These are phyloP conservation scores for Arge pagana DNA, from an alignment of 2,888 invertebrate species.

Conservation along the genomic window DNA sequence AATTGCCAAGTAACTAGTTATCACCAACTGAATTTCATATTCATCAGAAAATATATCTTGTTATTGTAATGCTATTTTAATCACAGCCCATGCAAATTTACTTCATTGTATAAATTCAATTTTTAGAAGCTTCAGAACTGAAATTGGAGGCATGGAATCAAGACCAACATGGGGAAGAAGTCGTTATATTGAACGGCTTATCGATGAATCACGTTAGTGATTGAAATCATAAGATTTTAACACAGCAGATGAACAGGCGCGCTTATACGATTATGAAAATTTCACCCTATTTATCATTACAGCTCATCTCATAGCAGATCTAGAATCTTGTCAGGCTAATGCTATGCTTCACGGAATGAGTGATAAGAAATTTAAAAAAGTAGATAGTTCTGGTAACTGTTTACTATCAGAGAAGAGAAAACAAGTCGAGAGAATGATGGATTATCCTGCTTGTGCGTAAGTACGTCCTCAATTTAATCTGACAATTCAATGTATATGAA, in stretches of 20 bases:
- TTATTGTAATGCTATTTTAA: too few relatives aligned
- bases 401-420: constrained; percentile 28
- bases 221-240: neutral
- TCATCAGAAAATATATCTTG: too few relatives aligned
- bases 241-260: neutral
- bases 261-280: neutral
- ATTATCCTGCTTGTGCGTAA: constrained; percentile 33
- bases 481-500: too few relatives aligned
- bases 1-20: too few relatives aligned
- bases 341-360: constrained; percentile 31
- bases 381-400: constrained; percentile 18
- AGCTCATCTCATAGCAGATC: constrained; percentile 34
- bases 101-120: too few relatives aligned
- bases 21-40: too few relatives aligned
- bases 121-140: constrained; percentile 26
- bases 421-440: constrained; percentile 30
- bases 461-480: constrained; percentile 3
- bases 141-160: constrained; percentile 30
- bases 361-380: constrained; percentile 27
- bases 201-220: constrained; percentile 35
- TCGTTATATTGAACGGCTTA: constrained; percentile 35
- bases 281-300: too few relatives aligned
- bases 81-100: too few relatives aligned
- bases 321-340: constrained; percentile 33
- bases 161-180: constrained; percentile 36